Base-by-base conservation (phyloP, 2,113 vertebrate genomes). In the Ictalurus punctatus region DNA sequence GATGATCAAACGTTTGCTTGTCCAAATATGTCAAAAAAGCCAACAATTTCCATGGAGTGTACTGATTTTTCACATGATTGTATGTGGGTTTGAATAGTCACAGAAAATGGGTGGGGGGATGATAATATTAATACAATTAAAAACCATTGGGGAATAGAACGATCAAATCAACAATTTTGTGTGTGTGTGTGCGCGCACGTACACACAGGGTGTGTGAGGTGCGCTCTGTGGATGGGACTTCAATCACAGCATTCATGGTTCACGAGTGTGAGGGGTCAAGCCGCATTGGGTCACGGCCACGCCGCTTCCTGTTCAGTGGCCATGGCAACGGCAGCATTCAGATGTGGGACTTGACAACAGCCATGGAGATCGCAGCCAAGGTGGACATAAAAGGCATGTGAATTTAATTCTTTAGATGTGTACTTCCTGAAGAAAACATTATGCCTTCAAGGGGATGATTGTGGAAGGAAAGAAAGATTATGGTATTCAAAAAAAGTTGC, bases 331-430 rank as follows among this genome's bases (percentile, higher is more conserved):
- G 97, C 90, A 97, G 97, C 94, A 96, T 98, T 91, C 97, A 97
- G 94, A 97, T 98, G 96, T 98, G 97, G 97, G 97, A 98, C 93
- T 95, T 98, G 48, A 98, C 97, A 48, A 98, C 97, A 0, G 97
- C 97, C 78, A 97, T 98, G 96, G 97, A 98, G 30, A 96, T 96
- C 27, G 94, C 95, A 0, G 94, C 95, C 25, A 96, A 96, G 90
- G 95, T 96, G 10, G 95, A 96, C 91, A 95, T 95, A 87, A 90
- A 93, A 92, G 90, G 7, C 23, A 0, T 19, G 27, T 30, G 12
- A 74, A 69, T 19, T 14, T 1, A 7, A 40, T 56, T 59, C 27
- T 59, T 59, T 10, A 14, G 14, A 6, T 25, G 30, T 59, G 54
- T 17, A 59, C 16, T 21, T 82, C 80, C 56, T 34, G 3, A 59